Base-by-base conservation (phyloP, 2,113 vertebrate species). In the Microtus oregoni region DNA sequence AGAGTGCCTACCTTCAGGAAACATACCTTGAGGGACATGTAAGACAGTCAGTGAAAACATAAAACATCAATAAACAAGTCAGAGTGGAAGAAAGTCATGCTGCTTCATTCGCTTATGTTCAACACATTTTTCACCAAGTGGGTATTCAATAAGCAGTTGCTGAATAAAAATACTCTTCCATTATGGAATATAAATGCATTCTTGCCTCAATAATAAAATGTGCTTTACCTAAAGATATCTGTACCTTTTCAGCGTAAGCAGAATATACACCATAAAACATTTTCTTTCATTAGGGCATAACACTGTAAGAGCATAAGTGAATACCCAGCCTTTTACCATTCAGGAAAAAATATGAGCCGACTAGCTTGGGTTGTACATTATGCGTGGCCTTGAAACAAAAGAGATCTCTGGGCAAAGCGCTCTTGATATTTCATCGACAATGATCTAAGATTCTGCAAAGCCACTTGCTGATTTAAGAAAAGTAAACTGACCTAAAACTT, bases 291-390 rank as follows among this genome's bases (percentile, higher is more conserved):
- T 50, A 38, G 83, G n/a, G 38, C 11, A 47, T 81, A 65, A 3
- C n/a, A 68, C 2, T 89, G 13, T 28, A 91, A 73, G 4, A 10
- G 17, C 11, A 81, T 19, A 67, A 47, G 50, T 67, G 5, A 0
- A 6, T 47, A 1, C 10, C 47, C 2, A 8, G 0, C 61, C 22
- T 88, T n/a, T 90, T 68, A 14, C 38, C n/a, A 70, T 35, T 47
- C 67, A 38, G 20, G 75, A 76, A 91, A 90, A 67, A 38, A 5
- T 15, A 41, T 26, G 7, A 89, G 6, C 26, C 77, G 32, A 3
- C 19, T n/a, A 35, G 9, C 13, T 24, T 5, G 3, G 5, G 0
- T 2, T 15, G 24, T 19, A 5, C 3, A 0, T 5, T 94, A 28
- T 65, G 6, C 14, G 0, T 70, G 19, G 8, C 82, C 13, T 67